Evolutionary conservation across 2,113 vertebrate species (phyloP).

Genomic region (Ia io): DNA sequence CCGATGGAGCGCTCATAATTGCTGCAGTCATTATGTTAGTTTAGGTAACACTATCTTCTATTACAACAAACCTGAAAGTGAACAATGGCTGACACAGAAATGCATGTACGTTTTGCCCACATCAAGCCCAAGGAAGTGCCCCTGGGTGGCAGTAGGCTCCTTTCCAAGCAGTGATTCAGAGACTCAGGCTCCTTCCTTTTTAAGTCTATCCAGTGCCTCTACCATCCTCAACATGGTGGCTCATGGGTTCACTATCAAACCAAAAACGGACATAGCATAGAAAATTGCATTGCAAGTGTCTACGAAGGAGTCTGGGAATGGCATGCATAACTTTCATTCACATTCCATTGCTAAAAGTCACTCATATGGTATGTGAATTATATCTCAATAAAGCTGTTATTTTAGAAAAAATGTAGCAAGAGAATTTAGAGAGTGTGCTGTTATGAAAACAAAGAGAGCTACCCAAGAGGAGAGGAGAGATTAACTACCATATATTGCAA

Average conservation of each 20-base stretch:
- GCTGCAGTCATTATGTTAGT: not conserved
- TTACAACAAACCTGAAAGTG: not conserved
- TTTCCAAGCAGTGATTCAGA: not conserved
- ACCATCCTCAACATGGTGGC: not conserved
- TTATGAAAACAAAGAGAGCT: not conserved
- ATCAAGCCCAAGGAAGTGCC: not conserved
- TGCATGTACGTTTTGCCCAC: not conserved
- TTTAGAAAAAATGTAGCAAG: not conserved
- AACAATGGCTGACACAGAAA: not conserved
- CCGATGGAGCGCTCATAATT: not conserved
- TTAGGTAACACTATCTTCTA: too few relatives aligned
- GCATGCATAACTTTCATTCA: not conserved
- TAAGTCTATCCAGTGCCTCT: not conserved
- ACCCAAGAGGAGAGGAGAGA: not conserved
- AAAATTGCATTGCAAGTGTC: not conserved
- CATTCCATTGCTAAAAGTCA: not conserved
- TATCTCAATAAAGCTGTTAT: not conserved
- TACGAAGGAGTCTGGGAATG: not conserved
- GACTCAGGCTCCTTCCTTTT: not conserved
- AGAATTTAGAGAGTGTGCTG: not conserved
- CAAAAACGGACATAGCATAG: not conserved
- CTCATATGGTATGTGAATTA: not conserved
- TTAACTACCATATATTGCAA: not conserved
- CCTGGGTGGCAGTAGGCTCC: not conserved
- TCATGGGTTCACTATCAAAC: not conserved